phyloP scores from a whole-genome alignment of 1,140 invertebrate genomes.

The Drosophila albomicans region DNA sequence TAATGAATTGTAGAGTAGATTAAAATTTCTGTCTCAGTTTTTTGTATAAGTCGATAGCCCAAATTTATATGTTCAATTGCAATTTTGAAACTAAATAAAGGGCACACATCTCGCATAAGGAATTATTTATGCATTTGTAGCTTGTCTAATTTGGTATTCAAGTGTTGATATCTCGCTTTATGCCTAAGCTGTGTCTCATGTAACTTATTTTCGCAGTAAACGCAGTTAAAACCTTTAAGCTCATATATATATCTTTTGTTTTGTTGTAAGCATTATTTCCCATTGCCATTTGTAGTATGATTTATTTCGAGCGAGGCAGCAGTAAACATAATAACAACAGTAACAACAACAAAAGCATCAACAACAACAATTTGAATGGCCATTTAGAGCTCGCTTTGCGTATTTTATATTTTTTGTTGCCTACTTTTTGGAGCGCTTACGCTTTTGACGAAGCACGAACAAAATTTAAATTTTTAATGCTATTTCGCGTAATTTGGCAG shows the following conservation, averaged over 20 bases:
- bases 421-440: constrained; percentile 68
- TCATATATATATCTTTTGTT: constrained; percentile 6
- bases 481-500: constrained; percentile 81
- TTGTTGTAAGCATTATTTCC: constrained; percentile 29
- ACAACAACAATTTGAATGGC: constrained; percentile 50
- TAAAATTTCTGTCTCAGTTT: too few species aligned
- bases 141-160: too few species aligned
- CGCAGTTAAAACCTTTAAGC: constrained; percentile 4
- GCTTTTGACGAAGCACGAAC: constrained; percentile 60
- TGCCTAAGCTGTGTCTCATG: not conserved
- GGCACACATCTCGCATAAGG: too few species aligned
- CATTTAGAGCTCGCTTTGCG: constrained; percentile 49
- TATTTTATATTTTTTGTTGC: constrained; percentile 47
- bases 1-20: too few species aligned
- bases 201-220: not conserved
- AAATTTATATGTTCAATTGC: too few species aligned
- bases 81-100: too few species aligned
- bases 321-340: constrained; percentile 12
- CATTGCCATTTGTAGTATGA: constrained; percentile 50
- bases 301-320: constrained; percentile 44
- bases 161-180: not conserved
- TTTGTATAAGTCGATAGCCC: too few species aligned
- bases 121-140: too few species aligned
- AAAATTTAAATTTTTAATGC: constrained; percentile 82
- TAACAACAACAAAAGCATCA: constrained; percentile 18